These are phyloP conservation scores for Oncorhynchus nerka DNA, from an alignment of 2,113 vertebrate genomes.

Conservation along the genomic window DNA sequence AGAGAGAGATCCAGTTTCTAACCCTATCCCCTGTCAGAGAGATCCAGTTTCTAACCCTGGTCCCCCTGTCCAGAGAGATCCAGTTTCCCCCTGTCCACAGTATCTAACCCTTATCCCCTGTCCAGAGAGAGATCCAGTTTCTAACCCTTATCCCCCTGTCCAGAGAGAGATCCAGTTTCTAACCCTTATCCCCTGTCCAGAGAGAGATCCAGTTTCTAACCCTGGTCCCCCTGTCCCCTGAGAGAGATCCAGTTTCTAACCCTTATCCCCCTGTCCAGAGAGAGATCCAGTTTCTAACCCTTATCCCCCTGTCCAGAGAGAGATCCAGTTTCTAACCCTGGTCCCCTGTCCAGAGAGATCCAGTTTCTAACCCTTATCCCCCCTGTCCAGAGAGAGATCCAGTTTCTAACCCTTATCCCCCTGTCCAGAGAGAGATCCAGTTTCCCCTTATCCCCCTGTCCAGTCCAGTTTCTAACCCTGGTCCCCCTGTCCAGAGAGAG, in stretches of 20 bases:
- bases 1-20: conserved; percentile 15
- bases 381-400: conserved; percentile 13
- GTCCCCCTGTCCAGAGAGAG: conserved; percentile 22
- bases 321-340: no score
- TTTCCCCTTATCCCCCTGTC: neutral
- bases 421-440: neutral
- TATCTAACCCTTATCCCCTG: conserved; percentile 25
- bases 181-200: neutral
- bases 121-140: conserved; percentile 20
- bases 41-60: neutral
- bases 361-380: conserved; percentile 26
- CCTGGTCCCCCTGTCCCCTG: neutral
- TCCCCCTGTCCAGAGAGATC: no score
- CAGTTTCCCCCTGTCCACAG: neutral
- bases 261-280: conserved; percentile 22
- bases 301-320: conserved; percentile 21
- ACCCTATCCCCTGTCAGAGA: neutral
- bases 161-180: no score
- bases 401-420: conserved; percentile 29
- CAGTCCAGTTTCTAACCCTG: neutral
- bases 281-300: conserved; percentile 19
- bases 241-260: conserved; percentile 32
- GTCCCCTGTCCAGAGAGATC: conserved; percentile 14
- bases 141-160: conserved; percentile 26
- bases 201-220: neutral